A percentile compares a stretch with the other conserved stretches of the same genome.
phyloP scores from a whole-genome alignment of 2,888 invertebrate species.

The Phaonia tiefii region DNA sequence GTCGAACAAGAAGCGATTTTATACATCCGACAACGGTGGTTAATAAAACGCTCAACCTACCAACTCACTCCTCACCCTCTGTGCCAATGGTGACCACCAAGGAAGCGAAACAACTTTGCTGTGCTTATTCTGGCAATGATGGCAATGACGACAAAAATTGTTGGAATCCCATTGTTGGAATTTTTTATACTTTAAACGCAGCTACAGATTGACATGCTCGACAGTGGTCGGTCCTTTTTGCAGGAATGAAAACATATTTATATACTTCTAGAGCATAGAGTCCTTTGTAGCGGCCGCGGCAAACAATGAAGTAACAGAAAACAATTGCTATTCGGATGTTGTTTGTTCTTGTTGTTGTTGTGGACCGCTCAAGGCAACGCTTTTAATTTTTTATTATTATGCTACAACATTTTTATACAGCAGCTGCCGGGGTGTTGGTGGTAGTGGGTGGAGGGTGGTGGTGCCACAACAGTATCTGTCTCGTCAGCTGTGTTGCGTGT shows the following conservation, averaged over 20 bases:
- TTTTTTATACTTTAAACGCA: constrained; percentile 8
- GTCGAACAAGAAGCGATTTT: no score
- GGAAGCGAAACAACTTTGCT: no score
- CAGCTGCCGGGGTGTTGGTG: not conserved
- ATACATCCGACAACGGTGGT: not conserved
- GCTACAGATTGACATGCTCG: not conserved
- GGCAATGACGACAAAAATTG: no score
- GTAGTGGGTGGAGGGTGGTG: not conserved
- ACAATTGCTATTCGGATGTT: not conserved
- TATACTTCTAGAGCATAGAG: not conserved
- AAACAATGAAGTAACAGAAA: not conserved
- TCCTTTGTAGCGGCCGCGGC: not conserved
- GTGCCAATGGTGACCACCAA: no score
- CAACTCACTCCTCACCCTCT: no score
- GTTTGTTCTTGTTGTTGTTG: not conserved
- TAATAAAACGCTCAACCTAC: not conserved
- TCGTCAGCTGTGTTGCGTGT: not conserved
- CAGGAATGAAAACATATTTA: not conserved
- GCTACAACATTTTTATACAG: constrained; percentile 17
- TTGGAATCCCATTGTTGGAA: constrained; percentile 15
- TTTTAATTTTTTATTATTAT: constrained; percentile 24
- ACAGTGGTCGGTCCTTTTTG: no score
- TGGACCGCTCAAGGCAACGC: constrained; percentile 30
- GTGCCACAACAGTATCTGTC: no score
- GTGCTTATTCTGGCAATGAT: not conserved